Base-by-base conservation (phyloP, 2,888 invertebrate genomes). In the Nectonema munidae region DNA sequence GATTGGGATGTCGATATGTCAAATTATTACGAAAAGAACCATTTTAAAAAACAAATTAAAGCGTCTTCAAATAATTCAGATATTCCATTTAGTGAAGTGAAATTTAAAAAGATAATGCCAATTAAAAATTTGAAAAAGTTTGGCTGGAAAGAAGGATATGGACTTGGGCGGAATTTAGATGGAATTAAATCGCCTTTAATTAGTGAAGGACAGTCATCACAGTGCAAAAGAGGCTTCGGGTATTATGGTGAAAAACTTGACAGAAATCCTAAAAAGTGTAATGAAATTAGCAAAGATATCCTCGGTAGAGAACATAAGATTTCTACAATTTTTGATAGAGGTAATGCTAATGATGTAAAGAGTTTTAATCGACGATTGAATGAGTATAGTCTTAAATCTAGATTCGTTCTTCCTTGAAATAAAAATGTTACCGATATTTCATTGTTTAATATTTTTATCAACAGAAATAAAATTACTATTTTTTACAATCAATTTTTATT, bases 1-100 rank as follows among this genome's bases (percentile, higher is more conserved):
- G 63, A 64, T 44, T 61, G 59, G 57, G 63, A 64, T 48, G 55
- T 64, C 2, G 63, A 64, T 45, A 61, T 59, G 54, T 53, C 55
- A 42, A 53, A 50, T 2, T 64, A 62, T 47, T 58, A 59, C 43
- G 57, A 58, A 43, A 39, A 39, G 11, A 42, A 14, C 15, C 15
- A 11, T 6, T 11, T 30, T 11, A 30, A 30, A 30, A n/a, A 30
- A 11, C n/a, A 9, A 25, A 25, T 6, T 25, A n/a, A 9, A 6
- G n/a, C 25, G 25, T 9, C 6, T 25, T 25, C n/a, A 6, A n/a
- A 25, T 25, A 9, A 25, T 25, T 25, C 6, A 41, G 53, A 51
- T n/a, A n/a, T n/a, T n/a, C n/a, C n/a, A n/a, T n/a, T n/a, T n/a
- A n/a, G n/a, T n/a, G n/a, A n/a, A n/a, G n/a, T n/a, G n/a, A n/a